Evolutionary conservation across 2,113 vertebrate genomes (phyloP), one percentile per base, ranked within the genome.

Genomic region (Sinocyclocheilus anophthalmus): DNA sequence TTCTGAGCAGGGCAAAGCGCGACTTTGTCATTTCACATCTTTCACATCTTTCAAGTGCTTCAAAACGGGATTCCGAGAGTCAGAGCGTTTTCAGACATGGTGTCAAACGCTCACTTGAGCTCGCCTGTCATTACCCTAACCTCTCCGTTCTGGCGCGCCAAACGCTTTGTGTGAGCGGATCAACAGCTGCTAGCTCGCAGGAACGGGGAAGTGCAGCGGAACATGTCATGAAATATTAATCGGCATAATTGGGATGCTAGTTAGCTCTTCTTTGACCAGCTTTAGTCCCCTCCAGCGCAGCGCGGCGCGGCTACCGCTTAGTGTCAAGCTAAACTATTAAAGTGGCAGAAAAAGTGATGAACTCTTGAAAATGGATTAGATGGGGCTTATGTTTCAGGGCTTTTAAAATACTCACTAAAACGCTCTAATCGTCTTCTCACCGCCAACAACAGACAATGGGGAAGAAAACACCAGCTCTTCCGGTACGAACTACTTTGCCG

Each of bases 401-500:
- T 20, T 22, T 59, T 83, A 85, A 90, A 86, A 84, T 89, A 57
- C 84, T 76, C 82, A 87, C 78, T 80, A 87, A 88, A 91, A 91
- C 77, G 76, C 88, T 87, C 84, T 89, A 88, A 91, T 88, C 86
- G 85, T 87, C 85, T 87, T 79, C 82, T 89, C 48, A 50, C 77
- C 81, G 61, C 84, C 85, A 88, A 73, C 89, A 59, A 84, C 75
- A 85, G 14, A 83, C 81, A 83, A 87, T 65, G 65, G 72, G 5
- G 69, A 11, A 59, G 72, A 76, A 79, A 79, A 85, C 85, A 88
- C 85, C 88, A 87, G 89, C 90, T 89, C 86, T 89, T 89, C 87
- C 86, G 81, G 86, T 90, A 87, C 86, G 78, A 90, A 87, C 85
- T 85, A 89, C 87, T 89, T 91, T 90, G 86, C 87, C 82, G 90